phyloP scores from a whole-genome alignment of 1,140 invertebrate genomes.

The Stenopsyche tienmushanensis region DNA sequence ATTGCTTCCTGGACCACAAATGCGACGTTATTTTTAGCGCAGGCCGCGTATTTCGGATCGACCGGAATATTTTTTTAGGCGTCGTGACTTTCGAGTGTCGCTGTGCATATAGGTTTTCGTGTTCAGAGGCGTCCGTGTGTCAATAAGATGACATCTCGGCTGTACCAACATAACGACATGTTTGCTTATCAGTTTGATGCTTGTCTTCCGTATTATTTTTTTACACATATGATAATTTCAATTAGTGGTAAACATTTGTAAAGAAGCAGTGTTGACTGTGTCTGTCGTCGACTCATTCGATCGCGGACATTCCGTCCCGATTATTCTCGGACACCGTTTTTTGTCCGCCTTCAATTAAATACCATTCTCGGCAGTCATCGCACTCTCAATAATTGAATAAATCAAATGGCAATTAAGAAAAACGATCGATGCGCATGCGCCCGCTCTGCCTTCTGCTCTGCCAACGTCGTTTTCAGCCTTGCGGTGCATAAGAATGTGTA shows the following conservation, averaged over 20 bases:
- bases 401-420: too few relatives aligned
- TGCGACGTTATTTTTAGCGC: too few relatives aligned
- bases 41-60: too few relatives aligned
- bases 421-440: too few relatives aligned
- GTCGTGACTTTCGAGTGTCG: background rate
- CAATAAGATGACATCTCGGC: conserved; percentile 35
- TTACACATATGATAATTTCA: conserved; percentile 23
- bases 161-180: conserved; percentile 19
- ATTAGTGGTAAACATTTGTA: conserved; percentile 22
- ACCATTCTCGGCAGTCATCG: too few relatives aligned
- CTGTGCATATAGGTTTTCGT: background rate
- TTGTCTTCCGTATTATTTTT: conserved; percentile 16
- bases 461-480: too few relatives aligned
- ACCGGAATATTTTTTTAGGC: too few relatives aligned
- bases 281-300: background rate
- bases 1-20: too few relatives aligned
- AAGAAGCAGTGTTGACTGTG: background rate
- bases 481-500: too few relatives aligned
- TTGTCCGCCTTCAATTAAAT: background rate
- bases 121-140: conserved; percentile 33
- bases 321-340: background rate
- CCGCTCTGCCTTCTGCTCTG: too few relatives aligned
- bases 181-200: conserved; percentile 22
- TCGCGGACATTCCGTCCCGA: background rate
- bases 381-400: too few relatives aligned